Evolutionary conservation across 2,888 invertebrate genomes (phyloP).

Genomic region (Halictus quadricinctus): DNA sequence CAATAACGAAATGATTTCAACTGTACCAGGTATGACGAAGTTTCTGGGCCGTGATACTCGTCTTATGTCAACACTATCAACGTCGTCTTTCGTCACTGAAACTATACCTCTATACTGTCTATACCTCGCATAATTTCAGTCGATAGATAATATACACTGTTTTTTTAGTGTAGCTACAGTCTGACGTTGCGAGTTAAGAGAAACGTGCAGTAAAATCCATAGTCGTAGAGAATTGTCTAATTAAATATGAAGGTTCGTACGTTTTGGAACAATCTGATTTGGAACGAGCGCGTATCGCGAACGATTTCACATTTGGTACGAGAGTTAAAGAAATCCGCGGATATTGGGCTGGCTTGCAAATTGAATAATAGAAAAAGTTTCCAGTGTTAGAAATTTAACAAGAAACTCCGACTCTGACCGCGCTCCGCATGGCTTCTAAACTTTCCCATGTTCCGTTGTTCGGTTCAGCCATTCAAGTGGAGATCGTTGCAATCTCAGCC

Average conservation of each 20-base stretch:
- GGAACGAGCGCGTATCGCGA: not conserved
- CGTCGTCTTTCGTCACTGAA: not conserved
- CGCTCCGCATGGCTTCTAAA: constrained; percentile 15
- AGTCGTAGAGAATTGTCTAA: not conserved
- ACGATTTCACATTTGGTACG: not conserved
- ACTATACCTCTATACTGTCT: not conserved
- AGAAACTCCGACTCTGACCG: constrained; percentile 19
- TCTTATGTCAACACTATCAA: not conserved
- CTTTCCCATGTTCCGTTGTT: constrained; percentile 45
- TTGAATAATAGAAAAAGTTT: constrained; percentile 59
- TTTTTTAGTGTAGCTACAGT: not conserved
- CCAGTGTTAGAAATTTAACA: constrained; percentile 39
- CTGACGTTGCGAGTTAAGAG: not conserved
- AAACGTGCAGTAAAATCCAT: not conserved
- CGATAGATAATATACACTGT: not conserved
- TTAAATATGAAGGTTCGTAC: not conserved
- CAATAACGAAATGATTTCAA: not conserved
- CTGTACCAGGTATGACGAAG: not conserved
- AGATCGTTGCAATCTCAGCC: constrained; percentile 42
- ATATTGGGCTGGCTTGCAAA: constrained; percentile 30
- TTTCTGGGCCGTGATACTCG: not conserved
- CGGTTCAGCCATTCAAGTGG: constrained; percentile 30
- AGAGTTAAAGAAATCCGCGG: constrained; percentile 18
- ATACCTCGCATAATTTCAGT: not conserved
- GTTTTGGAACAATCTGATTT: constrained; percentile 12